A percentile compares a stretch with the other conserved stretches of the same genome.
Evolutionary conservation across 2,113 vertebrate species (phyloP).

Genomic region (Crotalus viridis): DNA sequence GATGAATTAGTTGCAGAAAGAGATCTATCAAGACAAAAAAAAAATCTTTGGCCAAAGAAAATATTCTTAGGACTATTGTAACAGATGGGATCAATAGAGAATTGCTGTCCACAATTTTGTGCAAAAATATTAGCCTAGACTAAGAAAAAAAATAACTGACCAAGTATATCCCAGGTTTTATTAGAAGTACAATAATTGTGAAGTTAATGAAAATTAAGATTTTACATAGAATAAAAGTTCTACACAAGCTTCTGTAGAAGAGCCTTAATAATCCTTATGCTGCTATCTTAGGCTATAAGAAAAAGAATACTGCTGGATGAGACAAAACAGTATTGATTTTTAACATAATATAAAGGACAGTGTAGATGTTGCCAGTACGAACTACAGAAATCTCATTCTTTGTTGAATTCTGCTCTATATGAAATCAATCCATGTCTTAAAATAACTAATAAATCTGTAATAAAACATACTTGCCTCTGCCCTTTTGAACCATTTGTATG

Average conservation of each 20-base stretch:
- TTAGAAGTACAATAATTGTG: neutral
- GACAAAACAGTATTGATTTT: neutral
- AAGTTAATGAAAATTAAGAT: neutral
- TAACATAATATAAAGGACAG: neutral
- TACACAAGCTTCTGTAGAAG: neutral
- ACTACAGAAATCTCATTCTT: neutral
- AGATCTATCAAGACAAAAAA: slow-evolving; percentile 42
- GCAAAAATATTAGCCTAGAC: neutral
- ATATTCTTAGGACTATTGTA: slow-evolving; percentile 28
- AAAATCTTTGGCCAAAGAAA: slow-evolving; percentile 38
- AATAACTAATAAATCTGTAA: neutral
- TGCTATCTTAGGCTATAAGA: too few relatives aligned
- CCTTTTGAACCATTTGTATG: neutral
- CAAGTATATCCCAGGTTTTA: neutral
- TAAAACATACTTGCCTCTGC: neutral
- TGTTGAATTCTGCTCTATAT: neutral
- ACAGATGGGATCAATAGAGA: neutral
- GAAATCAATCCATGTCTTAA: neutral
- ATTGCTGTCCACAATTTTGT: neutral
- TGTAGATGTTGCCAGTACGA: neutral
- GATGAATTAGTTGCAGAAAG: slow-evolving; percentile 56
- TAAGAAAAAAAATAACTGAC: neutral
- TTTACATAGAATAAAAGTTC: neutral
- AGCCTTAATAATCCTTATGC: neutral
- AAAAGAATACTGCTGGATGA: neutral